Percentiles rank a stretch among this genome's conserved stretches.
Conservation (phyloP, 2,797 vertebrate species). For the Triplophysa bombifrons region DNA sequence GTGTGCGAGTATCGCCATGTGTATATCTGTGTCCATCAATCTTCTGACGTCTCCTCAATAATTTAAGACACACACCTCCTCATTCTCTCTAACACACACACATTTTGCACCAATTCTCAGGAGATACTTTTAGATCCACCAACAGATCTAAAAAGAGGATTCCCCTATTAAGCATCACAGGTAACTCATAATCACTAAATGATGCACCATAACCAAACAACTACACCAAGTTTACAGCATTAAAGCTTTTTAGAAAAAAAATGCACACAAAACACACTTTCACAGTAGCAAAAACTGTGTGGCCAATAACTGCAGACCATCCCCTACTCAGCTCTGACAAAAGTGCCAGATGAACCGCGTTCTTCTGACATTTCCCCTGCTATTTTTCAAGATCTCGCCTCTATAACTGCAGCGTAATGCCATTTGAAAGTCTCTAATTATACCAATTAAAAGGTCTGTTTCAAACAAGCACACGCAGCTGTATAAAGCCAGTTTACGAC, state of each 20-base stretch:
- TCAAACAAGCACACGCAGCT: background rate
- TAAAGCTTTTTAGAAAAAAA: background rate
- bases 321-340: background rate
- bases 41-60: constrained; percentile 39
- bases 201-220: background rate
- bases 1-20: background rate
- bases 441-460: background rate
- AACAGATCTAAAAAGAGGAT: background rate
- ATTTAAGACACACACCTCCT: constrained; percentile 28
- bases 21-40: constrained; percentile 23
- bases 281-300: background rate
- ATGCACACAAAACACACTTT: background rate
- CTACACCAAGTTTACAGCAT: background rate
- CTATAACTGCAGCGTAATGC: background rate
- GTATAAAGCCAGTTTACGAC: constrained; percentile 4
- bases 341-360: constrained; percentile 5
- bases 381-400: background rate
- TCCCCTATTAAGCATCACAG: background rate
- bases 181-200: background rate
- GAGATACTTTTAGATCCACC: background rate
- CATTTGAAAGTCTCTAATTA: constrained; percentile 4
- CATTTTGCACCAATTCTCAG: background rate
- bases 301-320: background rate
- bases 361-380: background rate
- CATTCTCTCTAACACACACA: background rate